Evolutionary conservation across 2,113 vertebrate genomes (phyloP).

Genomic region (Leptodactylus fuscus): DNA sequence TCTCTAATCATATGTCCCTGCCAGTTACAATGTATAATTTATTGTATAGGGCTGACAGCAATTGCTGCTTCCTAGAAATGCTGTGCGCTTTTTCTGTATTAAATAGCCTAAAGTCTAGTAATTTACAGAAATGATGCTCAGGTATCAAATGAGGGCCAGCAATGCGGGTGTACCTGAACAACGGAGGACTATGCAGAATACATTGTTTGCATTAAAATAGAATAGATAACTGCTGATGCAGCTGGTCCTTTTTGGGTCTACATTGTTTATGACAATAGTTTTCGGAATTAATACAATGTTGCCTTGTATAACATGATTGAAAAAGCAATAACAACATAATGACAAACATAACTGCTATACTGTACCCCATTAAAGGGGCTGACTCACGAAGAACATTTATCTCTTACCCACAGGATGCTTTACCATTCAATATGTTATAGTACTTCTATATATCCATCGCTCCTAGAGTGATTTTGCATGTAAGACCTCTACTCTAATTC

Average conservation of each 20-base stretch:
- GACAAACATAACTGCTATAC: too few relatives aligned
- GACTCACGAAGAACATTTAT: too few relatives aligned
- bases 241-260: neutral
- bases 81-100: neutral
- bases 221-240: neutral
- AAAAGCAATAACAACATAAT: neutral
- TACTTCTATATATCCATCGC: too few relatives aligned
- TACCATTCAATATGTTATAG: too few relatives aligned
- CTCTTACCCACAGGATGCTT: too few relatives aligned
- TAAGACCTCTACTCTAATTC: too few relatives aligned
- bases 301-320: too few relatives aligned
- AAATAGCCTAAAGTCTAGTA: slow-evolving; percentile 38
- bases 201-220: neutral
- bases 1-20: slow-evolving; percentile 52
- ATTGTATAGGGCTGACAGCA: slow-evolving; percentile 47
- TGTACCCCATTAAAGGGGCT: too few relatives aligned
- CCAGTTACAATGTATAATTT: slow-evolving; percentile 57
- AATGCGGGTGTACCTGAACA: neutral
- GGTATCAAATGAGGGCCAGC: neutral
- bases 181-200: neutral
- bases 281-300: too few relatives aligned
- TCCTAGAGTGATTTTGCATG: too few relatives aligned
- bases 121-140: neutral
- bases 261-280: too few relatives aligned
- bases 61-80: neutral